Conservation (phyloP, 2,888 invertebrate species). For the Pseudoips prasinana region DNA sequence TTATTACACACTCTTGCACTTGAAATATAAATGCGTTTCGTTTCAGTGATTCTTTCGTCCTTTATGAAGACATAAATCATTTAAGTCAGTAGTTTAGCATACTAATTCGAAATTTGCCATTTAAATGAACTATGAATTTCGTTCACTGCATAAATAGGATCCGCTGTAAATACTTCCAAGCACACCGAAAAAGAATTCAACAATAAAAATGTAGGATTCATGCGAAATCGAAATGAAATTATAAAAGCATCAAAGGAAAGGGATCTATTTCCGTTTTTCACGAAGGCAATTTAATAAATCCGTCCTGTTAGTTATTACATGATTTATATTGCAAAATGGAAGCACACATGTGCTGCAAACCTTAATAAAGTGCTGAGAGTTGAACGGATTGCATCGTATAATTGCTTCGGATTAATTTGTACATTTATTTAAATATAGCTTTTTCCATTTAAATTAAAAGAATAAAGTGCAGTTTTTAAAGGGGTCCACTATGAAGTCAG, state of each 20-base stretch:
- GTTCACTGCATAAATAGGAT: too few species aligned
- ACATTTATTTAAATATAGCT: slow-evolving; percentile 26
- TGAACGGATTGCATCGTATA: slow-evolving; percentile 39
- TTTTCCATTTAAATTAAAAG: slow-evolving; percentile 28
- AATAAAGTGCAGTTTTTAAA: slow-evolving; percentile 10
- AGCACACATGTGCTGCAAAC: slow-evolving; percentile 47
- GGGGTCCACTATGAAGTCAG: slow-evolving; percentile 18
- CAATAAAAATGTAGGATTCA: too few species aligned
- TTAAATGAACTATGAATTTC: too few species aligned
- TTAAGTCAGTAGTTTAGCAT: too few species aligned
- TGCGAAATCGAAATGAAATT: slow-evolving; percentile 32
- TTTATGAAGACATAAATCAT: too few species aligned
- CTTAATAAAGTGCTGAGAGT: slow-evolving; percentile 58
- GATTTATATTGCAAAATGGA: slow-evolving; percentile 61
- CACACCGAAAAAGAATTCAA: too few species aligned
- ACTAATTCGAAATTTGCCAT: too few species aligned
- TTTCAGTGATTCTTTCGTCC: too few species aligned
- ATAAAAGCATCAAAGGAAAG: slow-evolving; percentile 34
- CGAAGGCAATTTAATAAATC: slow-evolving; percentile 60
- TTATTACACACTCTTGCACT: too few species aligned
- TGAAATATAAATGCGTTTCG: too few species aligned
- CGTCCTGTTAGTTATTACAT: slow-evolving; percentile 50
- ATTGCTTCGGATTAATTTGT: slow-evolving; percentile 40
- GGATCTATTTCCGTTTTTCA: slow-evolving; percentile 36
- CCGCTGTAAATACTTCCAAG: too few species aligned